Conservation (phyloP, 2,888 invertebrate species). For the Bhutanitis thaidina region DNA sequence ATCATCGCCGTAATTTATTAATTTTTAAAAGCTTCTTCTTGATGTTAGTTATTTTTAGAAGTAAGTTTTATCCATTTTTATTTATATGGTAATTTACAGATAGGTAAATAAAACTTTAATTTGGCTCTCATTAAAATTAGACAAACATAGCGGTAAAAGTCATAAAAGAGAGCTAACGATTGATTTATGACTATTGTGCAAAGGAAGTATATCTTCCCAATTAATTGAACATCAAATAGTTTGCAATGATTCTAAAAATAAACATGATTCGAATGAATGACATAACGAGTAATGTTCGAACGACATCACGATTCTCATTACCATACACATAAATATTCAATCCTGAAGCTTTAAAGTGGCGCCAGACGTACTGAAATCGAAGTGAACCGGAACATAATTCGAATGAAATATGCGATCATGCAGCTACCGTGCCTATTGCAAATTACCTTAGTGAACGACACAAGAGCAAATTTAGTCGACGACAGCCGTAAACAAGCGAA, state of each 20-base stretch:
- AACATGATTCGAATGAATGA: conserved; percentile 10
- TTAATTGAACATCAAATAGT: conserved; percentile 21
- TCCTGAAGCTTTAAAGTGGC: conserved; percentile 33
- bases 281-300: conserved; percentile 21
- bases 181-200: too few species aligned
- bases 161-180: too few species aligned
- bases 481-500: conserved; percentile 50
- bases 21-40: too few species aligned
- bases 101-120: too few species aligned
- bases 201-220: too few species aligned
- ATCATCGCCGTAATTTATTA: too few species aligned
- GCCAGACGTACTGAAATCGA: conserved; percentile 37
- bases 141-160: too few species aligned
- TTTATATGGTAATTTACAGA: too few species aligned
- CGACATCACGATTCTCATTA: conserved; percentile 33
- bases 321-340: conserved; percentile 39
- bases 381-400: conserved; percentile 44
- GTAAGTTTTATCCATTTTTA: too few species aligned
- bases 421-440: conserved; percentile 34
- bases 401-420: conserved; percentile 30
- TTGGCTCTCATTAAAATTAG: too few species aligned
- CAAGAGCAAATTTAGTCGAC: conserved; percentile 53
- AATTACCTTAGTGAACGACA: conserved; percentile 37
- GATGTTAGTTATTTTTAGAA: too few species aligned
- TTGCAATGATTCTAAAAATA: conserved; percentile 18